phyloP scores from a whole-genome alignment of 2,888 invertebrate species.

The Tetheella fluctuosa region DNA sequence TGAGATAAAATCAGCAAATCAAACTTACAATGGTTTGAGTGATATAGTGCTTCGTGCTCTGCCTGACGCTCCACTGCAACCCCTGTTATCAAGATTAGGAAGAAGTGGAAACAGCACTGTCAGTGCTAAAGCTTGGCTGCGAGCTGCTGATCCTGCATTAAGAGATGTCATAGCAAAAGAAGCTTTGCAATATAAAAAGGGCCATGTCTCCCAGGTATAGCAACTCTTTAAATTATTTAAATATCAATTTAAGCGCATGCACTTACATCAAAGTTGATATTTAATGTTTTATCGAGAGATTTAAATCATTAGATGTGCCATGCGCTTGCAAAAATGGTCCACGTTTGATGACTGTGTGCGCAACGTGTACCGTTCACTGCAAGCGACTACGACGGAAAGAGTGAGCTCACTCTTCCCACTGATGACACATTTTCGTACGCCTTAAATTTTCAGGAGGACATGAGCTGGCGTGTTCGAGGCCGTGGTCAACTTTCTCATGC shows the following conservation, averaged over 20 bases:
- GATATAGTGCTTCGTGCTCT: conserved; percentile 92
- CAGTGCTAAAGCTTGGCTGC: conserved; percentile 89
- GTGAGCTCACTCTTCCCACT: too few relatives aligned
- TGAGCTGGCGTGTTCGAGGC: conserved; percentile 89
- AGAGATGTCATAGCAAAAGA: conserved; percentile 93
- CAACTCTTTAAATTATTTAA: background rate
- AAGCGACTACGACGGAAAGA: too few relatives aligned
- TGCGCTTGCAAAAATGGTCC: too few relatives aligned
- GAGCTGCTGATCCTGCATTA: conserved; percentile 89
- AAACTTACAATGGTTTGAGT: conserved; percentile 89
- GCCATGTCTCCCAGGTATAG: conserved; percentile 79
- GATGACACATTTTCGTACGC: too few relatives aligned
- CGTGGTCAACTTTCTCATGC: conserved; percentile 88
- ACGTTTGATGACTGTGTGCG: too few relatives aligned
- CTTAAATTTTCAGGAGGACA: conserved; percentile 85
- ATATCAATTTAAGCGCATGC: background rate
- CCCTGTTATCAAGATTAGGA: conserved; percentile 88
- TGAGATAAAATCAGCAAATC: conserved; percentile 88
- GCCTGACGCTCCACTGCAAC: conserved; percentile 91
- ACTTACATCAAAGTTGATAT: too few relatives aligned
- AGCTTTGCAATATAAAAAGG: conserved; percentile 91
- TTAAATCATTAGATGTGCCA: too few relatives aligned
- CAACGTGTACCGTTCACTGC: too few relatives aligned
- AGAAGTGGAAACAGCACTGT: conserved; percentile 74
- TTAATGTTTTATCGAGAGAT: too few relatives aligned